Conservation (phyloP, 2,888 invertebrate species). For the Molorchus minor region DNA sequence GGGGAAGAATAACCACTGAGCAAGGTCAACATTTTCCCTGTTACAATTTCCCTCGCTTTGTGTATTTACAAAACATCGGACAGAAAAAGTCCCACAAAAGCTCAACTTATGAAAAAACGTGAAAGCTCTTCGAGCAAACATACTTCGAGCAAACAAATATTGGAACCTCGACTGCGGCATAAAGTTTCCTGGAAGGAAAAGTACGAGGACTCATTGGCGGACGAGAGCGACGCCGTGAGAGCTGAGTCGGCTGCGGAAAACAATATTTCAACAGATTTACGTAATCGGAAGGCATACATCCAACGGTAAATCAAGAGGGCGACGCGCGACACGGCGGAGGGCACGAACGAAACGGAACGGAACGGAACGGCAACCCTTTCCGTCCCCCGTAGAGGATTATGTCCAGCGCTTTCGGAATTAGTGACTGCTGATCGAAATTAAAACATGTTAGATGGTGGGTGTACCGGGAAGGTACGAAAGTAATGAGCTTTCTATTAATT, state of each 20-base stretch:
- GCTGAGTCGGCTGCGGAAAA: slow-evolving; percentile 43
- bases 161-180: slow-evolving; percentile 6
- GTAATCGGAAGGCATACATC: slow-evolving; percentile 53
- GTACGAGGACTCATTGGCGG: slow-evolving; percentile 5
- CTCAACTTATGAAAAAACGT: slow-evolving; percentile 14
- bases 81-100: slow-evolving; percentile 9
- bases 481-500: slow-evolving; percentile 16
- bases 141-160: slow-evolving; percentile 20
- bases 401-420: slow-evolving; percentile 38
- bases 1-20: slow-evolving; percentile 3
- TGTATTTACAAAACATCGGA: slow-evolving; percentile 14
- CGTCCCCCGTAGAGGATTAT: slow-evolving; percentile 39
- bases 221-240: background rate
- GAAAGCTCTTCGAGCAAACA: slow-evolving; percentile 13
- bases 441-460: slow-evolving; percentile 25
- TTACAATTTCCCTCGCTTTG: slow-evolving; percentile 14
- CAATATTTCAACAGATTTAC: slow-evolving; percentile 55
- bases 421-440: slow-evolving; percentile 39
- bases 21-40: slow-evolving; percentile 16
- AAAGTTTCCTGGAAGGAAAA: slow-evolving; percentile 13
- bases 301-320: slow-evolving; percentile 47
- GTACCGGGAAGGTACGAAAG: slow-evolving; percentile 1
- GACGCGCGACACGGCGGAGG: slow-evolving; percentile 3
- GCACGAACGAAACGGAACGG: background rate
- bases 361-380: slow-evolving; percentile 21